Base-by-base conservation (phyloP, 2,797 vertebrate species). In the Manis pentadactyla region DNA sequence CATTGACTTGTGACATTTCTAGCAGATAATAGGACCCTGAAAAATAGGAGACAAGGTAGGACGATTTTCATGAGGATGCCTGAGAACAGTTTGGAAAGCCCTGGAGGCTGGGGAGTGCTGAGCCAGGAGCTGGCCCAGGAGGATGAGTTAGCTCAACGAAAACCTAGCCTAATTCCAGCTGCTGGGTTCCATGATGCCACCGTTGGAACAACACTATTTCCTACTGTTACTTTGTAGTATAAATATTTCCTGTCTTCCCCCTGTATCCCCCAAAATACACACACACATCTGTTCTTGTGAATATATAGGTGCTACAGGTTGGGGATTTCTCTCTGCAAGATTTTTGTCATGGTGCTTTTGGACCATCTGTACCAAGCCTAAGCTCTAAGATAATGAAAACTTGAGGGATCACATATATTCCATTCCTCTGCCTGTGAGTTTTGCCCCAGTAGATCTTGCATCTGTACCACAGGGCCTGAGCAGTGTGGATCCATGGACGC, bases 361-460 rank as follows among this genome's bases (percentile, higher is more conserved):
- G 18, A 81, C 59, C n/a, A 18, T 5, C 19, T 27, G 5, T 23
- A 1, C 8, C 39, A 31, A 57, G 46, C 4, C 13, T 64, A 34
- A 39, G 1, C 14, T 92, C 27, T 53, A 21, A 19, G 37, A 21
- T 12, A 31, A 21, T 39, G 39, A 37, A 6, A 63, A 1, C 18
- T 37, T 34, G 19, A 21, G 29, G 12, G 3, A 75, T 1, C 11
- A 12, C 11, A 1, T 1, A 12, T 12, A 0, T 31, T 83, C 7
- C 0, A 23, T 8, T 31, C n/a, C 15, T n/a, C 31, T 11, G 29
- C 13, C 25, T 75, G 2, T 31, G 71, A 55, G 29, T 31, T 78
- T 82, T 51, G 5, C 15, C 18, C 46, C 17, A 12, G 27, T 18
- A 49, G 95, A 17, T 11, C 19, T 2, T 51, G 0, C 5, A 2